Evolutionary conservation across 92 coral and sea anemone species (phyloP).

Genomic region (Phenganax marumi): DNA sequence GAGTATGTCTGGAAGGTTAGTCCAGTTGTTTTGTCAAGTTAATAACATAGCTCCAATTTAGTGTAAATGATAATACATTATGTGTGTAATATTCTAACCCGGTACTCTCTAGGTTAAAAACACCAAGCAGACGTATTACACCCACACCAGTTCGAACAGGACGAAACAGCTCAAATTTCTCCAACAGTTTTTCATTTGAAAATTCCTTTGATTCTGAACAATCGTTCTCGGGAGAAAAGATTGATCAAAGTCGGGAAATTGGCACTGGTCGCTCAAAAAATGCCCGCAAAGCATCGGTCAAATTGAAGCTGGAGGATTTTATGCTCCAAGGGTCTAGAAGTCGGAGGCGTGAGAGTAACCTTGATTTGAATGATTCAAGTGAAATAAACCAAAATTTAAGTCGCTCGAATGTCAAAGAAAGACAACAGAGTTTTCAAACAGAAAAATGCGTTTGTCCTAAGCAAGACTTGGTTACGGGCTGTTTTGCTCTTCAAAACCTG

Average conservation of each 20-base stretch:
- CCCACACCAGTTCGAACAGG: slow-evolving; percentile 77
- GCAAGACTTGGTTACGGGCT: slow-evolving; percentile 6
- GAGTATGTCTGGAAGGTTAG: neutral
- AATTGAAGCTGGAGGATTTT: slow-evolving; percentile 36
- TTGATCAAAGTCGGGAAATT: slow-evolving; percentile 18
- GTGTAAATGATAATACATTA: neutral
- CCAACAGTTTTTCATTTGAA: slow-evolving; percentile 53
- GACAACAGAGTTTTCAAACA: neutral
- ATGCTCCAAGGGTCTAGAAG: slow-evolving; percentile 25
- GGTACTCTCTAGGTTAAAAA: slow-evolving; percentile 57
- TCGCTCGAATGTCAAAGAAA: neutral
- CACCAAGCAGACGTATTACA: slow-evolving; percentile 81
- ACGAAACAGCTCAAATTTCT: slow-evolving; percentile 34
- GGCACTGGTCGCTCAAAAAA: slow-evolving; percentile 27
- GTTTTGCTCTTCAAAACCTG: neutral
- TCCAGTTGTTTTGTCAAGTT: neutral
- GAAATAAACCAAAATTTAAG: neutral
- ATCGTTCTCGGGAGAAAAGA: slow-evolving; percentile 18
- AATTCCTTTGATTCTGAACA: slow-evolving; percentile 21
- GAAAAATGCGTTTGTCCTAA: neutral
- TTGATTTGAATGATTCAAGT: neutral
- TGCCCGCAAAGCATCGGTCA: slow-evolving; percentile 5
- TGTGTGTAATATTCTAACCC: neutral
- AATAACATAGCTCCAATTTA: neutral
- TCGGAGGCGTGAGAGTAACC: neutral